These are phyloP conservation scores for Syrista parreyssii DNA, from an alignment of 2,888 invertebrate species.

Conservation along the genomic window DNA sequence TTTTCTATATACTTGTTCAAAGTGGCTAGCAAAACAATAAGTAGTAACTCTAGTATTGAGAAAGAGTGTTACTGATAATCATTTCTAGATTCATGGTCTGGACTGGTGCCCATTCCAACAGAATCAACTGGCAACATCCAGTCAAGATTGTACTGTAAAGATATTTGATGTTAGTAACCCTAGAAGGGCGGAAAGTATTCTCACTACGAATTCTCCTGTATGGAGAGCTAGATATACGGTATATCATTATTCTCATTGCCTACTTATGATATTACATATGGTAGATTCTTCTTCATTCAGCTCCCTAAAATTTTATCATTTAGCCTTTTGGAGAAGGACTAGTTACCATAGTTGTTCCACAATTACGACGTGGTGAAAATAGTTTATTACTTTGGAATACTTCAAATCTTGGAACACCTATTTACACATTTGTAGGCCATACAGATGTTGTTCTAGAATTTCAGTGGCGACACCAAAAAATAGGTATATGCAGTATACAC, in stretches of 20 bases:
- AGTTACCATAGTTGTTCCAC: conserved; percentile 92
- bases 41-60: neutral
- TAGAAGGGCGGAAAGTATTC: conserved; percentile 83
- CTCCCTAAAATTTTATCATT: neutral
- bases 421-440: conserved; percentile 94
- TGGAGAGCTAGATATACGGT: conserved; percentile 93
- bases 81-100: conserved; percentile 85
- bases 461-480: conserved; percentile 85
- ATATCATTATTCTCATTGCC: conserved; percentile 22
- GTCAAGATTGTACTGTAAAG: conserved; percentile 95
- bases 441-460: conserved; percentile 95
- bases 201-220: conserved; percentile 87
- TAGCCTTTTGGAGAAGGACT: conserved; percentile 93
- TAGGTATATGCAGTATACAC: conserved; percentile 46
- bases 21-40: neutral
- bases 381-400: conserved; percentile 84
- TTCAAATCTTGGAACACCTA: conserved; percentile 77
- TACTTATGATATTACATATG: neutral
- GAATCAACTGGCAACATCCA: conserved; percentile 88
- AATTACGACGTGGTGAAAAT: conserved; percentile 88
- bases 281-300: neutral
- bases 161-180: conserved; percentile 92
- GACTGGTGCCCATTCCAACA: conserved; percentile 93
- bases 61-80: neutral
- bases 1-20: conserved; percentile 26